A percentile compares a stretch with the other conserved stretches of the same genome.
Conservation (phyloP, 1,140 invertebrate genomes). For the Wasmannia auropunctata region DNA sequence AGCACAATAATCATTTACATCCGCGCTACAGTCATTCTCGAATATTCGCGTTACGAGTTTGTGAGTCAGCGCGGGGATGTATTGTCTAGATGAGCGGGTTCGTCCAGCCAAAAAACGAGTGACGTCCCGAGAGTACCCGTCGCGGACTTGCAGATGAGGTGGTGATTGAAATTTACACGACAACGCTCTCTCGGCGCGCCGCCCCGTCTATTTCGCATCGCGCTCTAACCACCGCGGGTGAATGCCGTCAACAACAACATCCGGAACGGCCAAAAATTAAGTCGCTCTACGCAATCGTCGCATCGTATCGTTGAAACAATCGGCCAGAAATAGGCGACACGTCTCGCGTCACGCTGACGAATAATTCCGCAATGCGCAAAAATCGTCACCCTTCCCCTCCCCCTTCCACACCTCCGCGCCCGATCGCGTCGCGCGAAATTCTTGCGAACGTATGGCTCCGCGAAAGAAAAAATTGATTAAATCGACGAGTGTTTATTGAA, state of each 20-base stretch:
- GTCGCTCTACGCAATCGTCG: constrained; percentile 11
- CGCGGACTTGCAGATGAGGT: not conserved
- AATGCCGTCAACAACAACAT: constrained; percentile 10
- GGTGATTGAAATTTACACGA: constrained; percentile 17
- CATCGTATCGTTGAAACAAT: constrained; percentile 21
- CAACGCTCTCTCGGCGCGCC: not conserved
- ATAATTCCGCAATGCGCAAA: constrained; percentile 20
- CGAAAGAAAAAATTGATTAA: not conserved
- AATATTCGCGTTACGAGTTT: not conserved
- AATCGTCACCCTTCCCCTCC: not conserved
- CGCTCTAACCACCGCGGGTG: not conserved
- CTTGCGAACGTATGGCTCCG: not conserved
- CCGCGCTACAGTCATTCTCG: not conserved
- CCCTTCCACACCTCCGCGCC: too few species aligned
- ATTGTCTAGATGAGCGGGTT: not conserved
- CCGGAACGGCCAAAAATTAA: constrained; percentile 26
- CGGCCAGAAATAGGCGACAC: constrained; percentile 19
- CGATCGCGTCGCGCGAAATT: not conserved
- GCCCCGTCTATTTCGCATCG: constrained; percentile 8
- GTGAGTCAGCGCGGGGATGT: not conserved
- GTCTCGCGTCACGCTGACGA: constrained; percentile 11
- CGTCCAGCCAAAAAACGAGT: not conserved
- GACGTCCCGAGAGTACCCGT: not conserved
- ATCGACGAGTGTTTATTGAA: not conserved
- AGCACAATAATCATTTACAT: not conserved